Evolutionary conservation across 2,797 vertebrate genomes (phyloP).

Genomic region (Diceros bicornis): DNA sequence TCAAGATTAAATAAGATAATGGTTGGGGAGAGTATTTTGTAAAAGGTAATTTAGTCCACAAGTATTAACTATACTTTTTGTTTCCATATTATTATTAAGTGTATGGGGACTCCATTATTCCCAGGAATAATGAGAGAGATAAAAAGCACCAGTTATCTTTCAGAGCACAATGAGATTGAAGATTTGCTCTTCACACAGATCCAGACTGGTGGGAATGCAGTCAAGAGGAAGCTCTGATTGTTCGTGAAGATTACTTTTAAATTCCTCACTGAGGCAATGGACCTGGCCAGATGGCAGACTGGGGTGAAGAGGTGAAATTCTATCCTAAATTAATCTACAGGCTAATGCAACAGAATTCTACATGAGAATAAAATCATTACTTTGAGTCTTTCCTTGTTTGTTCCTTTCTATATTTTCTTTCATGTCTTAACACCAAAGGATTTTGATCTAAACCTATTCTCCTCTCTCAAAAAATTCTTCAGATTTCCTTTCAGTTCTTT

Average conservation of each 20-base stretch:
- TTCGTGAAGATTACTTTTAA: not conserved
- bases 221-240: not conserved
- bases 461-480: not conserved
- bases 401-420: not conserved
- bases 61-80: not conserved
- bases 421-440: not conserved
- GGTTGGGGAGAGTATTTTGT: not conserved
- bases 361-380: not conserved
- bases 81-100: not conserved
- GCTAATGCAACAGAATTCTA: not conserved
- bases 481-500: not conserved
- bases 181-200: not conserved
- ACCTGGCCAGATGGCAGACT: not conserved
- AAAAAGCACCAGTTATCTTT: not conserved
- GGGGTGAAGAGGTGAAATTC: not conserved
- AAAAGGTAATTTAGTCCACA: not conserved
- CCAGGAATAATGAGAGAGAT: not conserved
- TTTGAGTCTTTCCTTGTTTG: not conserved
- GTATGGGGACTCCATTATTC: not conserved
- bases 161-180: not conserved
- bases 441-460: not conserved
- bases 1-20: constrained; percentile 22
- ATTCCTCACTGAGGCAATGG: not conserved
- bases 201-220: not conserved
- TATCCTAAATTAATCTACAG: not conserved